Evolutionary conservation across 2,797 vertebrate species (phyloP).

Genomic region (Alauda arvensis): DNA sequence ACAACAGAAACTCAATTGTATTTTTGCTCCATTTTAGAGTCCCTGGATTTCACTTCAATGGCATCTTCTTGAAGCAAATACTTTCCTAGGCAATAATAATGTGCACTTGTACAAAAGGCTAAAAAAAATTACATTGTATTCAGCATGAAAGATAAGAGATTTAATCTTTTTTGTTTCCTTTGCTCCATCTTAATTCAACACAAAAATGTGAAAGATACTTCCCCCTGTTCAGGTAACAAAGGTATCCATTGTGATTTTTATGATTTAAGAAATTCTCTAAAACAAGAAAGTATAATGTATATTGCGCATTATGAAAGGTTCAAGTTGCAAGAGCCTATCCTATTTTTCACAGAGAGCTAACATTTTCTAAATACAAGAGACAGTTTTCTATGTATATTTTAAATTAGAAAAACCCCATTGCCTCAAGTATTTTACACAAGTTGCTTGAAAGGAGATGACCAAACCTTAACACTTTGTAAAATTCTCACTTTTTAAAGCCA

Average conservation of each 20-base stretch:
- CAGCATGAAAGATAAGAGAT: neutral
- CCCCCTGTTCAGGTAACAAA: neutral
- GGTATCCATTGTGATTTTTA: neutral
- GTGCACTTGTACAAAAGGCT: neutral
- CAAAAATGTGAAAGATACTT: neutral
- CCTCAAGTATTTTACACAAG: neutral
- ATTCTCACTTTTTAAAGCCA: neutral
- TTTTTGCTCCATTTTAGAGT: neutral
- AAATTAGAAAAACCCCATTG: fast-evolving
- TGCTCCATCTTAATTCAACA: neutral
- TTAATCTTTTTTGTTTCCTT: neutral
- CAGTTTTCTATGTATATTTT: fast-evolving
- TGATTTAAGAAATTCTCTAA: neutral
- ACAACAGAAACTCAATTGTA: neutral
- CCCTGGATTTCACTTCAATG: neutral
- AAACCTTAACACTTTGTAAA: neutral
- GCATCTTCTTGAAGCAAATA: neutral
- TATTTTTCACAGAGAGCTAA: neutral
- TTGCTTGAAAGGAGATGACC: neutral
- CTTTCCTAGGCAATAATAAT: neutral
- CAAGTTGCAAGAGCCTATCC: neutral
- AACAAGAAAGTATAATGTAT: neutral
- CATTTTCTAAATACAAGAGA: neutral
- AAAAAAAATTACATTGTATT: neutral
- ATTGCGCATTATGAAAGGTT: neutral